Evolutionary conservation across 2,797 vertebrate species (phyloP), one percentile per base, ranked within the genome.

Genomic region (Helarctos malayanus): DNA sequence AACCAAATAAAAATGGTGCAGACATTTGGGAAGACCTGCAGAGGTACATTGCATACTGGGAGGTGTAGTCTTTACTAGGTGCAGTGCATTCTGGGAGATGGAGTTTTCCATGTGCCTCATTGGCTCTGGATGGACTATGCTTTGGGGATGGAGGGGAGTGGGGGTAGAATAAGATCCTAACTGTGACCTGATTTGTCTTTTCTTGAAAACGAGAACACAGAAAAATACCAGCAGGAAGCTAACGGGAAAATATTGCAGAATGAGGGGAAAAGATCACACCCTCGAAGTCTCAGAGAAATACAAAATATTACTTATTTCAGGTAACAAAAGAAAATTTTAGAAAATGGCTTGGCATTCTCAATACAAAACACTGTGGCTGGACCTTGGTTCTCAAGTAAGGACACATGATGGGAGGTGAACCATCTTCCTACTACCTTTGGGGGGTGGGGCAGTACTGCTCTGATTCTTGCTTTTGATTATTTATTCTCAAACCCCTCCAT

Each of bases 121-220:
- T 7, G 18, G 15, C 21, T 69, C 52, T 57, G 29, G 84, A 68
- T 78, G 12, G 21, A 15, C 68, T 59, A 1, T 23, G 47, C 52
- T 63, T 93, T 59, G 71, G 5, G 6, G n/a, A 16, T 3, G 2
- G 32, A 32, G 5, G 3, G 6, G 1, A 16, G 5, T 56, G 9
- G 18, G 5, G 32, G 13, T 91, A 52, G 25, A 78, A 56, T 65
- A 84, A 86, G 29, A 76, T 87, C 35, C 25, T 65, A 19, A 49
- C 27, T 41, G 25, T 91, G 71, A 73, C 7, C 84, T 90, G 52
- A 78, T 69, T 93, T 79, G 10, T 89, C 32, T 79, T 95, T 68
- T 91, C 35, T 79, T 69, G 45, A 95, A 84, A 81, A 93, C 18
- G 56, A 54, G 56, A 85, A 81, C 94, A 80, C 12, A 89, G 47